Conservation (phyloP, 2,797 vertebrate species). For the Tinamus major region DNA sequence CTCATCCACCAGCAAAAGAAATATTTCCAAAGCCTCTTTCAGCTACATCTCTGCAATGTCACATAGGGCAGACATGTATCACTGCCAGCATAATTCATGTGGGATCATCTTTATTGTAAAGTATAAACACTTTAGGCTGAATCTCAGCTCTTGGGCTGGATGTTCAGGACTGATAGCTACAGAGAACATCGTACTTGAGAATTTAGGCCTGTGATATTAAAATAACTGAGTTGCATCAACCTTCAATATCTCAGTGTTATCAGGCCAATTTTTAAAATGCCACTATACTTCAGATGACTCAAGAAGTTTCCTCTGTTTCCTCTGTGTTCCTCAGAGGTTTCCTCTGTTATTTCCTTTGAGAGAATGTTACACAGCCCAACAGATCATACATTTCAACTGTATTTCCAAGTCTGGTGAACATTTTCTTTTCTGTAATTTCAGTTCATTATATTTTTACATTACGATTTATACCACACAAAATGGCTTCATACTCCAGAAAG, state of each 20-base stretch:
- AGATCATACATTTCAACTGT: not conserved
- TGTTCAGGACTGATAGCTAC: not conserved
- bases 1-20: not conserved
- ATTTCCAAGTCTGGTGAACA: not conserved
- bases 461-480: not conserved
- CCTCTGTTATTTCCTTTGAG: not conserved
- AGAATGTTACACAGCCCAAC: not conserved
- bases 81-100: not conserved
- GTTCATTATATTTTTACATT: not conserved
- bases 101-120: not conserved
- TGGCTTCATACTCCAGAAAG: not conserved
- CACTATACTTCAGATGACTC: not conserved
- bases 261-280: not conserved
- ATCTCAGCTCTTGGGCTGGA: not conserved
- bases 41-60: not conserved
- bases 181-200: not conserved
- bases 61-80: not conserved
- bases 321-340: too few species aligned
- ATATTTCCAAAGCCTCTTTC: not conserved
- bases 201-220: not conserved
- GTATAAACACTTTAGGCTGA: not conserved
- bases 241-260: not conserved
- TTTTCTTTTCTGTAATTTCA: not conserved
- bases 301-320: too few species aligned
- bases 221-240: not conserved